Evolutionary conservation across 2,888 invertebrate genomes (phyloP).

Genomic region (Luperina testacea): DNA sequence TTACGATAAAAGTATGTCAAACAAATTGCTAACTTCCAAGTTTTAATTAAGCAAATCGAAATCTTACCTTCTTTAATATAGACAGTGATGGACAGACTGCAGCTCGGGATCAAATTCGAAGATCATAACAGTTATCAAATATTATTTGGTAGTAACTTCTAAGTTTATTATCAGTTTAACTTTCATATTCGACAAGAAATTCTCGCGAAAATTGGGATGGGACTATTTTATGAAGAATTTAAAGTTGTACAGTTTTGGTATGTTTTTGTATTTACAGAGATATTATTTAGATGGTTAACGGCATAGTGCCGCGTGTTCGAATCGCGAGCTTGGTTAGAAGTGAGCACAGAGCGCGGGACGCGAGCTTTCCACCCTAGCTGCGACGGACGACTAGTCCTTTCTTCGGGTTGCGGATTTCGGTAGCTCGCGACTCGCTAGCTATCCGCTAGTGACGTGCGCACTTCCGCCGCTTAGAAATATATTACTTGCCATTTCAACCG

Average conservation of each 20-base stretch:
- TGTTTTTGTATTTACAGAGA: not conserved
- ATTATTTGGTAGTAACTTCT: conserved; percentile 63
- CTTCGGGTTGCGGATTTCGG: conserved; percentile 41
- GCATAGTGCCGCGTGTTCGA: conserved; percentile 28
- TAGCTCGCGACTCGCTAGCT: conserved; percentile 41
- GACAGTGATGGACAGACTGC: conserved; percentile 62
- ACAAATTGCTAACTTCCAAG: conserved; percentile 41
- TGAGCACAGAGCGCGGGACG: conserved; percentile 28
- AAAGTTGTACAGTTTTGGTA: not conserved
- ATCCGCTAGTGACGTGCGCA: conserved; percentile 72
- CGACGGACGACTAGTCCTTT: conserved; percentile 62
- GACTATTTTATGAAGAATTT: conserved; percentile 7
- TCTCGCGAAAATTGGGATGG: conserved; percentile 38
- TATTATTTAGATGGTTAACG: conserved; percentile 27
- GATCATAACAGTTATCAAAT: conserved; percentile 67
- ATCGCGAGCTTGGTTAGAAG: conserved; percentile 36
- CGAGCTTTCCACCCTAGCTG: conserved; percentile 57
- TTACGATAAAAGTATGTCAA: conserved; percentile 38
- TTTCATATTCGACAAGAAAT: conserved; percentile 55
- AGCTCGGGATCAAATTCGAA: conserved; percentile 67
- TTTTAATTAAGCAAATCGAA: conserved; percentile 68
- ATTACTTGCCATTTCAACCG: conserved; percentile 43
- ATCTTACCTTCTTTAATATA: conserved; percentile 71
- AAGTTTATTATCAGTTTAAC: conserved; percentile 71
- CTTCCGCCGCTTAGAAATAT: conserved; percentile 53